Evolutionary conservation across 2,797 vertebrate species (phyloP).

Genomic region (Lateolabrax maculatus): DNA sequence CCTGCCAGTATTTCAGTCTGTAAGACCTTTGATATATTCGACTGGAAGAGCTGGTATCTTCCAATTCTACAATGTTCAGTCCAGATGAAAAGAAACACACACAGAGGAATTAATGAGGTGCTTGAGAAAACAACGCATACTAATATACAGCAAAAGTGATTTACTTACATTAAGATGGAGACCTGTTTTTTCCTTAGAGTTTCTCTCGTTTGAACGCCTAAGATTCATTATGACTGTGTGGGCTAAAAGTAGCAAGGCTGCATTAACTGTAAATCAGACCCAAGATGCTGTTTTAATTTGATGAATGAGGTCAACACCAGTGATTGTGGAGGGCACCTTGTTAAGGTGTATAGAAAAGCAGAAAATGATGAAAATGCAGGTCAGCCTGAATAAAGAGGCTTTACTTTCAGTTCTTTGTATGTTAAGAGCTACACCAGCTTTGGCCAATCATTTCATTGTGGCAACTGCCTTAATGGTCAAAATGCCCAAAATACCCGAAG

Average conservation of each 20-base stretch:
- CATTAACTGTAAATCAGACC: not conserved
- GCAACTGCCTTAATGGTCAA: not conserved
- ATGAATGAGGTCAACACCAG: constrained; percentile 20
- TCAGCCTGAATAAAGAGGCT: constrained; percentile 5
- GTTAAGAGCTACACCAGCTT: not conserved
- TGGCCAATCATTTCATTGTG: not conserved
- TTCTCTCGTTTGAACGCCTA: not conserved
- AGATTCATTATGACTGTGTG: constrained; percentile 7
- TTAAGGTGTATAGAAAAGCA: not conserved
- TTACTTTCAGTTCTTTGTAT: not conserved
- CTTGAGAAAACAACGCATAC: constrained; percentile 38
- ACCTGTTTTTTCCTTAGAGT: not conserved
- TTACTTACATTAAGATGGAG: constrained; percentile 3
- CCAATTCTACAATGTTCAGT: constrained; percentile 19
- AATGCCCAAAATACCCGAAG: not conserved
- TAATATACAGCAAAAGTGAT: not conserved
- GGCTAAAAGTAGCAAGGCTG: not conserved
- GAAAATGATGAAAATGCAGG: not conserved
- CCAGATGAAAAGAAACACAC: constrained; percentile 54
- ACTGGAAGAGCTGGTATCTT: constrained; percentile 10
- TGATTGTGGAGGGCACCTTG: not conserved
- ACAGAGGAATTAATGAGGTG: constrained; percentile 53
- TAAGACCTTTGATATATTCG: constrained; percentile 39
- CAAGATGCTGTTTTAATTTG: constrained; percentile 14
- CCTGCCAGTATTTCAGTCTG: constrained; percentile 28